phyloP scores from a whole-genome alignment of 2,888 invertebrate genomes.

The Hirtodrosophila trivittata region DNA sequence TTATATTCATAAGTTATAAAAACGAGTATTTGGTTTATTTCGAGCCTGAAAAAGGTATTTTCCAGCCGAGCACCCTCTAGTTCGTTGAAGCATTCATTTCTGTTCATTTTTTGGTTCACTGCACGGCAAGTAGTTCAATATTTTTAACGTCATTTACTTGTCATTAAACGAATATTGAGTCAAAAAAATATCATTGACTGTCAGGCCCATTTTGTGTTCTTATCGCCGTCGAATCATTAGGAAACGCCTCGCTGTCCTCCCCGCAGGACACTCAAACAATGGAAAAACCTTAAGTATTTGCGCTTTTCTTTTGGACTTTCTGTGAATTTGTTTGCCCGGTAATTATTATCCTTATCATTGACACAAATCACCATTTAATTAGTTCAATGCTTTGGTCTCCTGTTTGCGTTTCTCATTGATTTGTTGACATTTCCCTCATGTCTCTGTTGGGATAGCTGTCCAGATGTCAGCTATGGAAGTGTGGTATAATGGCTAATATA shows the following conservation, averaged over 20 bases:
- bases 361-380: slow-evolving; percentile 81
- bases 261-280: slow-evolving; percentile 19
- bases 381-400: slow-evolving; percentile 66
- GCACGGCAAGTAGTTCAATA: slow-evolving; percentile 67
- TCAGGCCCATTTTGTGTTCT: slow-evolving; percentile 61
- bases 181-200: slow-evolving; percentile 27
- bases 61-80: slow-evolving; percentile 4
- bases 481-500: background rate
- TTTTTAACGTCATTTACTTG: slow-evolving; percentile 71
- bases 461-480: no score
- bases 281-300: slow-evolving; percentile 39
- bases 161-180: slow-evolving; percentile 51
- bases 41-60: background rate
- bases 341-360: slow-evolving; percentile 80
- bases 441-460: slow-evolving; percentile 21
- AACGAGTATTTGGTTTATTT: no score
- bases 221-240: slow-evolving; percentile 69
- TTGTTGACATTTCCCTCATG: slow-evolving; percentile 76
- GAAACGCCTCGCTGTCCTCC: slow-evolving; percentile 26
- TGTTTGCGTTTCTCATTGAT: slow-evolving; percentile 70
- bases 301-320: slow-evolving; percentile 25
- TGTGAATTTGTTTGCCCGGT: slow-evolving; percentile 67
- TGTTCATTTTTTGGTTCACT: slow-evolving; percentile 65
- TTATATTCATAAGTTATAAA: no score
- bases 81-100: slow-evolving; percentile 1